Percentiles rank a stretch among this genome's conserved stretches.
These are phyloP conservation scores for Casuarius casuarius DNA, from an alignment of 2,113 vertebrate genomes.

Conservation along the genomic window DNA sequence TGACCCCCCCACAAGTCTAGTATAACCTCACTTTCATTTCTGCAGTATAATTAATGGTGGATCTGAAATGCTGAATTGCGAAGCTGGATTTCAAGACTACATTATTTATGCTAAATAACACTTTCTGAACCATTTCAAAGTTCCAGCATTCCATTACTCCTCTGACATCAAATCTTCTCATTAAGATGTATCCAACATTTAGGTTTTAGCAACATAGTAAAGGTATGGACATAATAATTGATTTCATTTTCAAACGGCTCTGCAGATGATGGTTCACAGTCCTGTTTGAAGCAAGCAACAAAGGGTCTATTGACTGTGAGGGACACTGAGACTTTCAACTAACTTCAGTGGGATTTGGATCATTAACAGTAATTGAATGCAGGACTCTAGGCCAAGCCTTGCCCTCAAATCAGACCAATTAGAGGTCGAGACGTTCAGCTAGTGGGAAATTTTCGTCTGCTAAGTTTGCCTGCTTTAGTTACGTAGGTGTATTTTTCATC, in stretches of 20 bases:
- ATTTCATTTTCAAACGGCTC: constrained; percentile 21
- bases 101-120: not conserved
- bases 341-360: constrained; percentile 1
- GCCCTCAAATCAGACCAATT: constrained; percentile 25
- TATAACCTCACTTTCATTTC: not conserved
- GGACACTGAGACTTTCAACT: constrained; percentile 1
- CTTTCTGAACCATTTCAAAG: not conserved
- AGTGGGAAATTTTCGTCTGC: not conserved
- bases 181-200: not conserved
- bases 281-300: constrained; percentile 14
- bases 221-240: not conserved
- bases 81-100: not conserved
- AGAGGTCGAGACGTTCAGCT: not conserved
- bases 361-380: constrained; percentile 11
- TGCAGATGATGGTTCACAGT: not conserved
- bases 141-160: not conserved
- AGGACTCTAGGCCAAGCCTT: not conserved
- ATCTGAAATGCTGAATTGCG: not conserved
- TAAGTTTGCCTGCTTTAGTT: not conserved
- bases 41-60: not conserved
- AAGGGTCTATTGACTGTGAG: not conserved
- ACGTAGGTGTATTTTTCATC: not conserved
- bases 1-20: not conserved
- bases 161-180: not conserved
- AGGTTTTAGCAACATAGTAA: not conserved